Percentiles rank a stretch among this genome's conserved stretches.
These are phyloP conservation scores for Cariama cristata DNA, from an alignment of 2,113 vertebrate species.

Conservation along the genomic window DNA sequence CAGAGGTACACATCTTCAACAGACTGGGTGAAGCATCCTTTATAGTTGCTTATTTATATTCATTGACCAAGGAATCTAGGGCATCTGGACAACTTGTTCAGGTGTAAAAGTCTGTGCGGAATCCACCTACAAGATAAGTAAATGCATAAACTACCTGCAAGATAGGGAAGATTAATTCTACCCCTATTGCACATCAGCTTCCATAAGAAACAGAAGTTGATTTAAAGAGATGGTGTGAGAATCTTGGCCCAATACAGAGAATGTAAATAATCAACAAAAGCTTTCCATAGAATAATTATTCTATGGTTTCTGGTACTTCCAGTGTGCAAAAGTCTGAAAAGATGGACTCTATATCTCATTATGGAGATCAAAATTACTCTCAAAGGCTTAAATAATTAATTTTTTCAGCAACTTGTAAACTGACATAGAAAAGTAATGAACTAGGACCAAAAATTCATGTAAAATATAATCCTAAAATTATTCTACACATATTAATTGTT, in stretches of 20 bases:
- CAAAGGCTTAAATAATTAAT: not conserved
- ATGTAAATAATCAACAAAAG: not conserved
- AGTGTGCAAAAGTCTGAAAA: not conserved
- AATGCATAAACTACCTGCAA: not conserved
- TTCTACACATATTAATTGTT: not conserved
- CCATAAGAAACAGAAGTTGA: not conserved
- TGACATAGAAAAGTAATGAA: not conserved
- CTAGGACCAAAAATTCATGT: not conserved
- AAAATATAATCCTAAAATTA: not conserved
- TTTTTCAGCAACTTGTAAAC: not conserved
- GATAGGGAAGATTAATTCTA: not conserved
- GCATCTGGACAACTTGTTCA: not conserved
- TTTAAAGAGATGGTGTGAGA: not conserved
- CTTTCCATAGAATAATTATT: not conserved
- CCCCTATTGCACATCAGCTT: not conserved
- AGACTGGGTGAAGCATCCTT: not conserved
- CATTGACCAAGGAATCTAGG: not conserved
- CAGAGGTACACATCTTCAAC: not conserved
- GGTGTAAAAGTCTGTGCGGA: not conserved
- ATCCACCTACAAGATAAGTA: not conserved
- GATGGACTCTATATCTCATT: not conserved
- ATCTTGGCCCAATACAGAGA: rapidly evolving
- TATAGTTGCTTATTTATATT: not conserved
- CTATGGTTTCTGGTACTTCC: not conserved
- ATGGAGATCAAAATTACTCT: not conserved